Evolutionary conservation across 2,797 vertebrate species (phyloP), one percentile per base, ranked within the genome.

Genomic region (Carcharodon carcharias): DNA sequence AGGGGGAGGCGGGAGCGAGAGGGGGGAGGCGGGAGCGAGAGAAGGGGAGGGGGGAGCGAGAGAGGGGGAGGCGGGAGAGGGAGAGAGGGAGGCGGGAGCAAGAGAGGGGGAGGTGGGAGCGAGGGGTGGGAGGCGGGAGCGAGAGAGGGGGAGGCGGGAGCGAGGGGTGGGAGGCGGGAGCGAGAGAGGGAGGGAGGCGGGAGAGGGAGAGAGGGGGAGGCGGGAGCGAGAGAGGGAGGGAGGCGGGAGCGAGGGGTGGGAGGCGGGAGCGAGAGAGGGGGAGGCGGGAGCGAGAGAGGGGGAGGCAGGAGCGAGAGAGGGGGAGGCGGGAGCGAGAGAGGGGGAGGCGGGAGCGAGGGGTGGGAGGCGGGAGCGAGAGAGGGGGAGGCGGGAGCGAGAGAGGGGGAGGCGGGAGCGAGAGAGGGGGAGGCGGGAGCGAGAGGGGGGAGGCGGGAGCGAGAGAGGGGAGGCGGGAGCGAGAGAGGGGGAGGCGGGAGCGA

Each of bases 131-230:
- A 26, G 40, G 5, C n/a, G 82, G 16, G 5, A 0, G 35, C n/a
- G n/a, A 12, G 8, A 9, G 35, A n/a, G 8, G 7, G 12, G 80
- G 14, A n/a, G 9, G n/a, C 1, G 3, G n/a, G 45, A 50, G 80
- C 0, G 14, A 5, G 0, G 3, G 80, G 2, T 5, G 40, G 45
- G 4, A 5, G 18, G 40, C 0, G 18, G 5, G 6, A n/a, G 82
- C 0, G 80, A 16, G 35, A 3, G 14, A 2, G n/a, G n/a, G 3
- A n/a, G n/a, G 1, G n/a, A n/a, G 11, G 35, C 0, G n/a, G n/a
- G 80, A 11, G 12, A 0, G 80, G 1, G 80, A 2, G 14, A 31
- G 14, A 31, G 14, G n/a, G n/a, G 11, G n/a, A 1, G n/a, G 11
- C 1, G 12, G n/a, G 35, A 1, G 35, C 0, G 77, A 6, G n/a